phyloP scores from a whole-genome alignment of 2,797 vertebrate genomes.

The Benthosema pterotum region DNA sequence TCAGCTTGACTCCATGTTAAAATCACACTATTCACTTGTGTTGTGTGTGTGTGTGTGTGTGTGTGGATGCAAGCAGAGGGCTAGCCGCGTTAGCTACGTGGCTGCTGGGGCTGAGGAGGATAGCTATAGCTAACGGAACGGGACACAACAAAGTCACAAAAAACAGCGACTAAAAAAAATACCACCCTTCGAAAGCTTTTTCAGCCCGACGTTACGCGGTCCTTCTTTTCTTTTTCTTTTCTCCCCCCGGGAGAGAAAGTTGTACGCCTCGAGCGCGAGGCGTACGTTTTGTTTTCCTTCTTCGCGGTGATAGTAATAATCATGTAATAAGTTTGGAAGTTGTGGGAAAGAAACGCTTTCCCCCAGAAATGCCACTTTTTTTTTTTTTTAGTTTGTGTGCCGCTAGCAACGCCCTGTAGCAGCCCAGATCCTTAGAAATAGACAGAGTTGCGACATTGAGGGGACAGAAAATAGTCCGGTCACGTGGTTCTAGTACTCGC shows the following conservation, averaged over 20 bases:
- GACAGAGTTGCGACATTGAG: too few species aligned
- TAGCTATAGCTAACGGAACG: constrained; percentile 74
- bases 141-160: constrained; percentile 46
- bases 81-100: too few species aligned
- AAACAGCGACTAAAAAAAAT: constrained; percentile 41
- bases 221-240: constrained; percentile 33
- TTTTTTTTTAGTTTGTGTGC: constrained; percentile 50
- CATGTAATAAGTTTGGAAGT: too few species aligned
- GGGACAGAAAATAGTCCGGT: too few species aligned
- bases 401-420: constrained; percentile 80
- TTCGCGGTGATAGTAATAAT: neutral
- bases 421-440: too few species aligned
- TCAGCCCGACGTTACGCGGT: neutral
- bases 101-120: constrained; percentile 31
- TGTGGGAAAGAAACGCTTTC: neutral
- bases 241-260: too few species aligned
- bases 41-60: constrained; percentile 15
- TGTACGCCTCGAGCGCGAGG: neutral
- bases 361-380: constrained; percentile 56
- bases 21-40: too few species aligned
- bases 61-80: constrained; percentile 7
- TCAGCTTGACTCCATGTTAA: too few species aligned
- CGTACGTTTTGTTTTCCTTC: too few species aligned
- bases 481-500: too few species aligned
- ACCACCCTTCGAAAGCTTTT: constrained; percentile 29